A percentile compares a stretch with the other conserved stretches of the same genome.
Evolutionary conservation across 2,113 vertebrate genomes (phyloP).

Genomic region (Dendrocopos noguchii): DNA sequence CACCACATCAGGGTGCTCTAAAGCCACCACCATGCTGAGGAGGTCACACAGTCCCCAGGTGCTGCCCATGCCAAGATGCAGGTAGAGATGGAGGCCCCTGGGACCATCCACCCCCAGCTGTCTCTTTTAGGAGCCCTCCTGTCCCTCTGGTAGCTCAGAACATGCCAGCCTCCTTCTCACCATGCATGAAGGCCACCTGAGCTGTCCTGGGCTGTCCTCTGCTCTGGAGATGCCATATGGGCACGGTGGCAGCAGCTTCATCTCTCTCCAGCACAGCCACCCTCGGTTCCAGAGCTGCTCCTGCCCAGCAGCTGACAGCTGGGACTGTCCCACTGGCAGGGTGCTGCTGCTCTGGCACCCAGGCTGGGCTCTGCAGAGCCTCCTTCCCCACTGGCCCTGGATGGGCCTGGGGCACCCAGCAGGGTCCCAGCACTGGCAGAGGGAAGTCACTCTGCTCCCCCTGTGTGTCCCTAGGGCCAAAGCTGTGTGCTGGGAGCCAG

Average conservation of each 20-base stretch:
- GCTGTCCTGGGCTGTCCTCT: not conserved
- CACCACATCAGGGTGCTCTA: rapidly evolving
- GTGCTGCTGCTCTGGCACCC: not conserved
- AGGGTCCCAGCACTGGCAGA: rapidly evolving
- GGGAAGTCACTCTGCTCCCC: rapidly evolving
- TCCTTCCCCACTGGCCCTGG: not conserved
- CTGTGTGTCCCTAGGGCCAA: not conserved
- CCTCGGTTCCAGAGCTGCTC: not conserved
- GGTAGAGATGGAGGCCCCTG: not conserved
- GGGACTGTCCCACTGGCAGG: not conserved
- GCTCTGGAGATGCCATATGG: not conserved
- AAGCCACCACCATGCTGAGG: rapidly evolving
- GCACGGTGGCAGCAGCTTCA: not conserved
- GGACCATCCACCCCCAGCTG: not conserved
- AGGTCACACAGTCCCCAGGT: not conserved
- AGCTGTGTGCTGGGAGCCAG: rapidly evolving
- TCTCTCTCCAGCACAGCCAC: not conserved
- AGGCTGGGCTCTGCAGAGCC: not conserved
- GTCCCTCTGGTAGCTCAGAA: not conserved
- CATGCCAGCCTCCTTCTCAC: not conserved
- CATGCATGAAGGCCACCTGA: not conserved
- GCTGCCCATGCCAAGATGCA: not conserved
- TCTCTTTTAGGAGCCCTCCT: not conserved
- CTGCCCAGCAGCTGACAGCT: not conserved
- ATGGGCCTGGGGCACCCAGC: rapidly evolving